These are phyloP conservation scores for Drosophila borealis DNA, from an alignment of 2,888 invertebrate species.

Conservation along the genomic window DNA sequence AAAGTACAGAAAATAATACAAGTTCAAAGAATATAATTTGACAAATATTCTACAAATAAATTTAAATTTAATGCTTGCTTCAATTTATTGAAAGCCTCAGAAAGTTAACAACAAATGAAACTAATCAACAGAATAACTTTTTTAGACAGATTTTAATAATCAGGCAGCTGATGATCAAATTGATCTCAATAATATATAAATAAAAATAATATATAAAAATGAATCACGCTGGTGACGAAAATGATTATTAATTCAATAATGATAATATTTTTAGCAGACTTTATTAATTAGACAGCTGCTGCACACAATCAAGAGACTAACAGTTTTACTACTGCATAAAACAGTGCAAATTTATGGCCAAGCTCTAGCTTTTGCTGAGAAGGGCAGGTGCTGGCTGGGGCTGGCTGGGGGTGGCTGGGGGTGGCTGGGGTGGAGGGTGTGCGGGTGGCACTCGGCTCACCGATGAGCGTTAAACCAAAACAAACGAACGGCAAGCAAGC, in stretches of 20 bases:
- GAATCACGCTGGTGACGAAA: not conserved
- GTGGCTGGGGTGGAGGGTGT: not conserved
- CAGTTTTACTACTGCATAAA: slow-evolving; percentile 6
- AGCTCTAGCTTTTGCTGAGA: not conserved
- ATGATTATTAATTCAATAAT: slow-evolving; percentile 7
- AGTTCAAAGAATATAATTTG: too few relatives aligned
- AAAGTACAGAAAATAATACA: too few relatives aligned
- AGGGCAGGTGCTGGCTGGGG: too few relatives aligned
- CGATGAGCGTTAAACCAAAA: slow-evolving; percentile 50
- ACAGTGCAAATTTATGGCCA: slow-evolving; percentile 22
- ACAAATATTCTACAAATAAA: too few relatives aligned
- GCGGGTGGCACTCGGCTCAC: not conserved
- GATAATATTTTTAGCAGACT: slow-evolving; percentile 16
- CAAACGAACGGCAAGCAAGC: slow-evolving; percentile 54
- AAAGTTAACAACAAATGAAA: too few relatives aligned
- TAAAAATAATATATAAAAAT: not conserved
- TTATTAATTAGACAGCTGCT: slow-evolving; percentile 19
- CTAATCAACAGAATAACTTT: too few relatives aligned
- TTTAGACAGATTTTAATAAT: too few relatives aligned
- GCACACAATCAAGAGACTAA: slow-evolving; percentile 4
- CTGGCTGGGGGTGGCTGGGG: not conserved
- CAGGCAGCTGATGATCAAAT: too few relatives aligned
- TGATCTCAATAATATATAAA: too few relatives aligned
- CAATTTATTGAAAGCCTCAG: too few relatives aligned
- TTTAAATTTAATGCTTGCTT: too few relatives aligned